Percentiles rank a stretch among this genome's conserved stretches.
phyloP scores from a whole-genome alignment of 2,113 vertebrate species.

The Caranx melampygus region DNA sequence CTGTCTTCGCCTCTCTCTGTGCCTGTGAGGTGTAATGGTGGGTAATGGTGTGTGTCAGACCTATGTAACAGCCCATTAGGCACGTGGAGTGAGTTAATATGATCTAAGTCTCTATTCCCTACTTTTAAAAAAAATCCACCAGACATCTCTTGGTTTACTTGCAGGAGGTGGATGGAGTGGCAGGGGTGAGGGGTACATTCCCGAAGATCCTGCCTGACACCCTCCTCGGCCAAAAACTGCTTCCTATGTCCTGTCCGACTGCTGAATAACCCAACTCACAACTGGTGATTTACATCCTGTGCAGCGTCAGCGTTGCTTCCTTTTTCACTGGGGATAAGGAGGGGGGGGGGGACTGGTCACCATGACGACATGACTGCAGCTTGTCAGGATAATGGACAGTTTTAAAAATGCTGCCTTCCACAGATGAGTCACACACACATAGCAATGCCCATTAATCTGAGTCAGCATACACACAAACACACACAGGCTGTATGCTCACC shows the following conservation, averaged over 20 bases:
- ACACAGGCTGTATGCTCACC: conserved; percentile 31
- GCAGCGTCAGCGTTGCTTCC: conserved; percentile 44
- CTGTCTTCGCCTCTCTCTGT: conserved; percentile 78
- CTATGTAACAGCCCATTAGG: conserved; percentile 93
- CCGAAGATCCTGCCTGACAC: conserved; percentile 55
- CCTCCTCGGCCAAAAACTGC: conserved; percentile 57
- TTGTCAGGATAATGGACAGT: conserved; percentile 53
- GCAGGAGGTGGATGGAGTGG: background rate
- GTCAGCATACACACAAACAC: conserved; percentile 20
- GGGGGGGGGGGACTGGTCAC: background rate
- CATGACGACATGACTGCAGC: conserved; percentile 35
- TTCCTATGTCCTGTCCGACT: conserved; percentile 61
- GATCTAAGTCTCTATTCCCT: conserved; percentile 87
- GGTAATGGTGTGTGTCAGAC: conserved; percentile 95
- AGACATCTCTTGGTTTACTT: conserved; percentile 29
- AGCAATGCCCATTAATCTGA: conserved; percentile 32
- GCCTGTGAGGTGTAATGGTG: conserved; percentile 91
- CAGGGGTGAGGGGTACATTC: background rate
- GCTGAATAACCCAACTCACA: conserved; percentile 28
- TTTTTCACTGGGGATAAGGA: background rate
- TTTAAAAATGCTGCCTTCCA: conserved; percentile 38
- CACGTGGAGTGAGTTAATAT: conserved; percentile 88
- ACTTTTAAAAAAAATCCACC: conserved; percentile 81
- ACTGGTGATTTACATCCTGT: conserved; percentile 47
- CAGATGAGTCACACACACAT: conserved; percentile 50